These are phyloP conservation scores for Lithobates pipiens DNA, from an alignment of 2,797 vertebrate species.

Conservation along the genomic window DNA sequence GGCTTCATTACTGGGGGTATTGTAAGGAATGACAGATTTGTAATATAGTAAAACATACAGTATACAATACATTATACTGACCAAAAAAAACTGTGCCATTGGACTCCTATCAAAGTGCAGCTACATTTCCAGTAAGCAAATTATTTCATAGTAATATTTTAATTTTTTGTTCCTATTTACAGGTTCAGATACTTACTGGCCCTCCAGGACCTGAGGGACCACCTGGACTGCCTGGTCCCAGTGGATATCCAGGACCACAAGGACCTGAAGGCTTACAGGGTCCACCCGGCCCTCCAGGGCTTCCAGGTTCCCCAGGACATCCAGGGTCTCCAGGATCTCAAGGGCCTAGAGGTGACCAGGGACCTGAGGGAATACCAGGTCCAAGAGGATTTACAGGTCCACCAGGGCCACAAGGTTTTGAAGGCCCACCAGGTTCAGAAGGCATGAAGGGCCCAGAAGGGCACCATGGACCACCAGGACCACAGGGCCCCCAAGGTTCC, in stretches of 20 bases:
- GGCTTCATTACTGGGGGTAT: too few relatives aligned
- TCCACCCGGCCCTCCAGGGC: conserved; percentile 28
- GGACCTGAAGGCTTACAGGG: conserved; percentile 61
- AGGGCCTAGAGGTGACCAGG: conserved; percentile 63
- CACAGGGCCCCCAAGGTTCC: conserved; percentile 24
- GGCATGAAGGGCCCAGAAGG: conserved; percentile 64
- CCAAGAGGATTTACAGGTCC: conserved; percentile 59
- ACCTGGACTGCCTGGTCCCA: conserved; percentile 35
- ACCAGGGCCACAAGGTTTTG: conserved; percentile 66
- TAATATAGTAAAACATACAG: too few relatives aligned
- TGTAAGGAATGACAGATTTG: too few relatives aligned
- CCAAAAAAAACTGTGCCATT: too few relatives aligned
- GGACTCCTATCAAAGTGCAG: too few relatives aligned
- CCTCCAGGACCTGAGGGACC: conserved; percentile 64
- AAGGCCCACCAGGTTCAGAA: conserved; percentile 64
- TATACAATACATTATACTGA: too few relatives aligned
- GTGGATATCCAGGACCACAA: conserved; percentile 52
- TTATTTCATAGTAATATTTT: neutral
- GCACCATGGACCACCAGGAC: conserved; percentile 62
- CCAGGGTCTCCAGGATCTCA: conserved; percentile 48
- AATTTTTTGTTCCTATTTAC: neutral
- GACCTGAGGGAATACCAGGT: conserved; percentile 50
- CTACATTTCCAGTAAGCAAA: neutral
- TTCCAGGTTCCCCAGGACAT: conserved; percentile 66
- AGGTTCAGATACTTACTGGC: conserved; percentile 62